Evolutionary conservation across 1,140 invertebrate genomes (phyloP).

Genomic region (Andricus grossulariae): DNA sequence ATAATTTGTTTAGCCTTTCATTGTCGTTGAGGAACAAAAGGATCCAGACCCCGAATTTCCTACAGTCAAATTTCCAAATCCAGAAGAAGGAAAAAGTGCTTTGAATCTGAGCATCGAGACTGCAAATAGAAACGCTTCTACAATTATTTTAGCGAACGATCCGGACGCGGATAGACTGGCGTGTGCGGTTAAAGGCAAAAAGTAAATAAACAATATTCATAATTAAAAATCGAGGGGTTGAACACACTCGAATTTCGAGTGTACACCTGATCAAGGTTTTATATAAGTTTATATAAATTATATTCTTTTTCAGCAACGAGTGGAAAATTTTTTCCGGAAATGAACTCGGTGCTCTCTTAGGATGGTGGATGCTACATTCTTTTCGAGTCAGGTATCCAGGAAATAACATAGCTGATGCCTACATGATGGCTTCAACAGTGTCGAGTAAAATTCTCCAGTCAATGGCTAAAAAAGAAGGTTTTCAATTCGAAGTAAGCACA

Average conservation of each 20-base stretch:
- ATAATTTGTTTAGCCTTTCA: constrained; percentile 76
- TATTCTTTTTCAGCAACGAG: constrained; percentile 74
- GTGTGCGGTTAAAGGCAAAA: constrained; percentile 86
- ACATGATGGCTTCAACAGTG: constrained; percentile 95
- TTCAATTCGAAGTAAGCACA: constrained; percentile 83
- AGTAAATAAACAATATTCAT: constrained; percentile 65
- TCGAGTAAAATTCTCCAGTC: constrained; percentile 96
- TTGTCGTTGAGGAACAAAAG: constrained; percentile 90
- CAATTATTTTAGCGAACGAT: constrained; percentile 96
- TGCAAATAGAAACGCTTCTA: constrained; percentile 83
- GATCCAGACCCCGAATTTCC: constrained; percentile 97
- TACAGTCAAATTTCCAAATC: constrained; percentile 98
- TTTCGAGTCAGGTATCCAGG: constrained; percentile 76
- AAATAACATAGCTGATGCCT: constrained; percentile 77
- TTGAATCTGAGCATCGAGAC: constrained; percentile 90
- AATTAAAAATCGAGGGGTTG: not conserved
- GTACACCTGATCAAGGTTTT: not conserved
- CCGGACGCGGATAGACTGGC: constrained; percentile 98
- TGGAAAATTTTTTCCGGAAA: constrained; percentile 98
- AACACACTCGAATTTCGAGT: no score
- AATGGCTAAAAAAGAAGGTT: constrained; percentile 89
- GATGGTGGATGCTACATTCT: constrained; percentile 92
- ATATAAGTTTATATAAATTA: not conserved
- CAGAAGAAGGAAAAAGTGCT: constrained; percentile 95
- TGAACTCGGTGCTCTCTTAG: constrained; percentile 95